A percentile compares a stretch with the other conserved stretches of the same genome.
phyloP scores from a whole-genome alignment of 1,140 invertebrate species.

The Papilio xuthus region DNA sequence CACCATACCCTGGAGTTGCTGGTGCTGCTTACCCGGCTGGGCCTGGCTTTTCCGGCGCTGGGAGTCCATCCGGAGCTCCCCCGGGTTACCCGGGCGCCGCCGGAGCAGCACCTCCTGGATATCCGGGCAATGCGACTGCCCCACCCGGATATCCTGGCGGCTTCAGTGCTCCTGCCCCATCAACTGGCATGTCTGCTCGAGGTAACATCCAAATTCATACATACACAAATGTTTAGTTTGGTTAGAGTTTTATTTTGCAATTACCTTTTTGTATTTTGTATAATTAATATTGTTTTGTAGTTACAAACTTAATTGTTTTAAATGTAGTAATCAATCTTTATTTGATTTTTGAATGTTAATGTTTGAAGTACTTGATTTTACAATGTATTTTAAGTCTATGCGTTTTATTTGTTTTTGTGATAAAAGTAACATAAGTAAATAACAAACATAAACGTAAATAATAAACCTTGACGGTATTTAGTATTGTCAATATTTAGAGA shows the following conservation, averaged over 20 bases:
- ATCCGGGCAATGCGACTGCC: conserved; percentile 46
- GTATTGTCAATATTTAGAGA: conserved; percentile 4
- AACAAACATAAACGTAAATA: not conserved
- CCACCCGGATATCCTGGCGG: conserved; percentile 62
- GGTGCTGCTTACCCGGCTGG: conserved; percentile 72
- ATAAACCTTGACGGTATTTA: not conserved
- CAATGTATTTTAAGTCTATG: not conserved
- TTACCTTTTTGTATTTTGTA: not conserved
- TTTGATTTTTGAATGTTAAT: too few relatives aligned
- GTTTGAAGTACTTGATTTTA: too few relatives aligned
- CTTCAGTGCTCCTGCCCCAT: conserved; percentile 54
- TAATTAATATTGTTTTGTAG: not conserved
- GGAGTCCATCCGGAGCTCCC: conserved; percentile 47
- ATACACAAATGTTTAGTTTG: not conserved
- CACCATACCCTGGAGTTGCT: conserved; percentile 95
- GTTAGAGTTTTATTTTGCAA: not conserved
- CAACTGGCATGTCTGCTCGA: conserved; percentile 56
- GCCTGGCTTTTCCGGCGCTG: conserved; percentile 57
- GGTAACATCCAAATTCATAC: conserved; percentile 47
- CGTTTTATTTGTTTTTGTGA: not conserved
- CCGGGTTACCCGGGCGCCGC: conserved; percentile 41
- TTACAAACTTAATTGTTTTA: not conserved
- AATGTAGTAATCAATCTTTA: not conserved
- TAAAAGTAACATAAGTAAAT: not conserved
- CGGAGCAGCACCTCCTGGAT: conserved; percentile 45